These are phyloP conservation scores for Eulemur coronatus DNA, from an alignment of 2,797 vertebrate genomes.

Conservation along the genomic window DNA sequence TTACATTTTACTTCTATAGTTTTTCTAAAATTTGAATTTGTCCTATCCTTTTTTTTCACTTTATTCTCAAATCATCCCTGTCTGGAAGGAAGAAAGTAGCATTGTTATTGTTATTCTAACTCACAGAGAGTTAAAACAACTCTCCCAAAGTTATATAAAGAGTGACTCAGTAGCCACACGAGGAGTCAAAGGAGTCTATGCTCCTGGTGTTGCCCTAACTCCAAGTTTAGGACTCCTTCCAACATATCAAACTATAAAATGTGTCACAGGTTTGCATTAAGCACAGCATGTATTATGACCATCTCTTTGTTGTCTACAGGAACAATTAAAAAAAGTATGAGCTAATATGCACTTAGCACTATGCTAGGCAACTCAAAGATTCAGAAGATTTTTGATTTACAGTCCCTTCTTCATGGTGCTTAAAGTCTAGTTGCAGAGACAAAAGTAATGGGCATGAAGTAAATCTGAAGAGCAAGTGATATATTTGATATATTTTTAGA, in stretches of 20 bases:
- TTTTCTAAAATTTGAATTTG: conserved; percentile 11
- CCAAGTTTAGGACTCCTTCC: conserved; percentile 15
- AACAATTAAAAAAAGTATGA: conserved; percentile 27
- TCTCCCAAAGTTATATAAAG: not conserved
- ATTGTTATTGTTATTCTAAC: conserved; percentile 26
- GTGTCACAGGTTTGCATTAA: conserved; percentile 22
- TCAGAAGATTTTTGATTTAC: not conserved
- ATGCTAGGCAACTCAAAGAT: not conserved
- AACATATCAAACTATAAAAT: conserved; percentile 28
- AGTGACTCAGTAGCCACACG: conserved; percentile 22
- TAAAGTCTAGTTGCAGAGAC: not conserved
- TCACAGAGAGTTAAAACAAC: not conserved
- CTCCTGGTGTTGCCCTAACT: conserved; percentile 1
- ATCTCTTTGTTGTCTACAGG: not conserved
- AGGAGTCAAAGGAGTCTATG: not conserved
- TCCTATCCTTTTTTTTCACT: not conserved
- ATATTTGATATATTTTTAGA: not conserved
- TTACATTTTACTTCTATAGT: not conserved
- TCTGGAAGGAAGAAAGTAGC: conserved; percentile 2
- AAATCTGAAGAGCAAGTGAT: not conserved
- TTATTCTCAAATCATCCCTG: conserved; percentile 28
- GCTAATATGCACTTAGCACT: not conserved
- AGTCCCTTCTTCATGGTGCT: not conserved
- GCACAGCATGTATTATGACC: not conserved
- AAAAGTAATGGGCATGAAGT: not conserved